Conservation (phyloP, 1,140 invertebrate genomes). For the Caenorhabditis briggsae region DNA sequence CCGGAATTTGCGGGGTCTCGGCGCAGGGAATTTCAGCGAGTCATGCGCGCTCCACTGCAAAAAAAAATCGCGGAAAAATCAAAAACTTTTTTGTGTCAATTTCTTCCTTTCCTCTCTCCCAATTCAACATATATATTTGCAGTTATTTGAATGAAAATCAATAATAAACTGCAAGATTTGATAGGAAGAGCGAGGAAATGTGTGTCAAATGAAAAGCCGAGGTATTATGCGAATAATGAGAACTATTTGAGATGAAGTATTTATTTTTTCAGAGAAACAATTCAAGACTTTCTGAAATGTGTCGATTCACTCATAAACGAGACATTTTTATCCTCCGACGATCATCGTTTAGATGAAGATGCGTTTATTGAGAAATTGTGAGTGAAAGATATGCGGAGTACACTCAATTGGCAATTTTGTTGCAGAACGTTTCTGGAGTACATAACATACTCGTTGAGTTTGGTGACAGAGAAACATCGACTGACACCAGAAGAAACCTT, state of each 20-base stretch:
- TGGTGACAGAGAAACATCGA: neutral
- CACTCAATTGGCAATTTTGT: neutral
- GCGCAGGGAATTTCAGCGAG: too few species aligned
- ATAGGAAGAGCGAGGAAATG: neutral
- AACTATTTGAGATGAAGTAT: too few species aligned
- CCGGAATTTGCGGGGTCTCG: too few species aligned
- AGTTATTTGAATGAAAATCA: neutral
- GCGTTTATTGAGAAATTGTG: slow-evolving; percentile 19
- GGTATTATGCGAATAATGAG: neutral
- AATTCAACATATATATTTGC: too few species aligned
- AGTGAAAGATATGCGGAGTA: neutral
- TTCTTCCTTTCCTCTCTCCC: neutral
- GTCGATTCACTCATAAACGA: neutral
- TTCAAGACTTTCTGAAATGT: neutral
- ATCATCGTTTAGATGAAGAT: neutral
- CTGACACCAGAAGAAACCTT: neutral
- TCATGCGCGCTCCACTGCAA: too few species aligned
- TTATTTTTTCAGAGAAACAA: neutral
- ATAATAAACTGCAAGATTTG: neutral
- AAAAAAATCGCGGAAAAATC: too few species aligned
- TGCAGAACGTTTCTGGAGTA: neutral
- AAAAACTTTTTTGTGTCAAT: neutral
- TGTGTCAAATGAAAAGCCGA: neutral
- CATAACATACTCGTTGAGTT: neutral
- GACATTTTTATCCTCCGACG: neutral